Percentiles rank a stretch among this genome's conserved stretches.
phyloP scores from a whole-genome alignment of 2,888 invertebrate species.

The Toxonevra muliebris region DNA sequence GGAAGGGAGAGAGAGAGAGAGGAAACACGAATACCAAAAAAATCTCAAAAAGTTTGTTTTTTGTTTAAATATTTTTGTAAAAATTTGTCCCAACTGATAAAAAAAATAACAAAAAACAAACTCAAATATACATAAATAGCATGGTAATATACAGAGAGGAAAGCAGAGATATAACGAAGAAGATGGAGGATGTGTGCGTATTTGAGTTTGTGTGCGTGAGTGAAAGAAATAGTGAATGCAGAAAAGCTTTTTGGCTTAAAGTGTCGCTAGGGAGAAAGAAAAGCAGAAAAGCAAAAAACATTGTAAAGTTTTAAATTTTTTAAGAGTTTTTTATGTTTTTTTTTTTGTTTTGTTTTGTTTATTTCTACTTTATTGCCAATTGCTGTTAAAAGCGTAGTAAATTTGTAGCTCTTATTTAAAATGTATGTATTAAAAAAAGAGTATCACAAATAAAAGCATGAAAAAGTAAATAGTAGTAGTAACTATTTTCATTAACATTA shows the following conservation, averaged over 20 bases:
- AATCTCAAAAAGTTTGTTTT: not conserved
- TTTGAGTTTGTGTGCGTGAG: not conserved
- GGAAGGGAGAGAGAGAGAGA: not conserved
- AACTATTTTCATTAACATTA: no score
- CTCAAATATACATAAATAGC: not conserved
- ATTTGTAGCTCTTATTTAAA: no score
- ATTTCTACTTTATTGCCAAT: not conserved
- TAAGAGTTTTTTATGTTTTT: not conserved
- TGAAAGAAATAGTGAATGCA: not conserved
- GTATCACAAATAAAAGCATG: no score
- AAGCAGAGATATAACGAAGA: not conserved
- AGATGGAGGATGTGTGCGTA: not conserved
- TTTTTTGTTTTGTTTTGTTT: not conserved
- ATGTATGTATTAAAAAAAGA: no score
- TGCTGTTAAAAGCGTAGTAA: no score
- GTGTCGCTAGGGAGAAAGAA: not conserved
- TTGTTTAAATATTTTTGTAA: not conserved
- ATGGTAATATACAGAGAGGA: not conserved
- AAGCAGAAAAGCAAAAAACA: not conserved
- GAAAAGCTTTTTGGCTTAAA: conserved; percentile 17
- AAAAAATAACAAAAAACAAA: conserved; percentile 1
- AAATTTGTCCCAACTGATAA: conserved; percentile 17
- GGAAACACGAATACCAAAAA: not conserved
- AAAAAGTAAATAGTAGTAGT: no score
- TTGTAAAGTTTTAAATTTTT: not conserved